Conservation (phyloP, 1,140 invertebrate genomes). For the Bombus consobrinus region DNA sequence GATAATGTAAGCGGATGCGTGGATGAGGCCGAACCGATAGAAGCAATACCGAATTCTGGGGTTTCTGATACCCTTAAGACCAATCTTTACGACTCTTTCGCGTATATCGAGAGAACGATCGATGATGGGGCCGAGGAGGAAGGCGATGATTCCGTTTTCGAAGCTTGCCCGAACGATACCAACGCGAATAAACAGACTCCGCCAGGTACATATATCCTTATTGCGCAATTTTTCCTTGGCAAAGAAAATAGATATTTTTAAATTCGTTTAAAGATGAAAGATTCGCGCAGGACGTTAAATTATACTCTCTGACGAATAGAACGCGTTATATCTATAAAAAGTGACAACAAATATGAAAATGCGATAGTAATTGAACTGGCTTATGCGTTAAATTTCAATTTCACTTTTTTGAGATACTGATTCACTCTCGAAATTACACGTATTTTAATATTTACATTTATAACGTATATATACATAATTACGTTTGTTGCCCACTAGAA, state of each 20-base stretch:
- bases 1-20: background rate
- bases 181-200: conserved; percentile 54
- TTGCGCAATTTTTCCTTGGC: background rate
- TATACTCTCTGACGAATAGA: too few species aligned
- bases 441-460: too few species aligned
- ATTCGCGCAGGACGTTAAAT: too few species aligned
- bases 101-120: conserved; percentile 75
- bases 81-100: conserved; percentile 67
- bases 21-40: background rate
- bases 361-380: too few species aligned
- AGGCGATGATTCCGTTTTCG: conserved; percentile 80
- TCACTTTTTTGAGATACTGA: too few species aligned
- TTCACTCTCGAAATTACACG: too few species aligned
- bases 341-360: too few species aligned
- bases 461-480: too few species aligned
- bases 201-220: conserved; percentile 65
- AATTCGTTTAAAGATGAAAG: background rate
- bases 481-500: too few species aligned
- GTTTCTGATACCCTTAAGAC: conserved; percentile 35
- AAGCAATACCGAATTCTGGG: conserved; percentile 39
- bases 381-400: too few species aligned
- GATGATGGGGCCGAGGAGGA: conserved; percentile 77
- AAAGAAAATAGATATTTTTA: background rate
- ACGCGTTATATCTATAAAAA: too few species aligned
- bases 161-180: conserved; percentile 64